Base-by-base conservation (phyloP, 1,140 invertebrate species). In the Spodoptera litura region DNA sequence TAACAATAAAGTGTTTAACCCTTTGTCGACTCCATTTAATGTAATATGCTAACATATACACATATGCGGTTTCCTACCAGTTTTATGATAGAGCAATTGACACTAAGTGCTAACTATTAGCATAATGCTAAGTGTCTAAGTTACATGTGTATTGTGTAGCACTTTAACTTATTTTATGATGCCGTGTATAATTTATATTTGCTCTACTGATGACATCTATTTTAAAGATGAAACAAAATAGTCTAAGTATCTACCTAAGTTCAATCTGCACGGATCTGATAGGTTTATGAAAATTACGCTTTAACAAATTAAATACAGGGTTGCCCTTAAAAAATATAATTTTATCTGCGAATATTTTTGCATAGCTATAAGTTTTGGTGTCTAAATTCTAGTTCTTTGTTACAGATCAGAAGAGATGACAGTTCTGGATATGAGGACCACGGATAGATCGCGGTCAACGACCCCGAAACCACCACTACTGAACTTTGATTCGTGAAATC, bases 321-420 rank as follows among this genome's bases (percentile, higher is more conserved):
- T 31, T 31, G 31, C 31, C 3, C 31, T 31, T 31, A 31, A 31
- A 31, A 20, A 31, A 31, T 31, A 31, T 5, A 31, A 31, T 31
- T 31, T 31, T 31, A 31, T 31, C 31, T 31, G 3, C 4, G 3
- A 4, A 4, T 0, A 3, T 31, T 31, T 31, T 31, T 31, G 3
- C 31, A 31, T 31, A 5, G 31, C 3, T 31, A 31, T 31, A 4
- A 31, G 1, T 31, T 31, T 31, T 4, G 31, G 31, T 31, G 31
- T 31, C 31, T 52, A 52, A 20, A 68, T 3, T 11, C 8, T 11
- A 12, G 13, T 25, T 55, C 3, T 70, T 79, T 55, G 83, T 88
- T 87, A 27, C 86, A 94, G 93, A 80, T 91, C 85, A 66, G 91
- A 93, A 88, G 93, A 93, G 78, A 94, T 94, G 93, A 90, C 87